Evolutionary conservation across 2,888 invertebrate species (phyloP), one percentile per base, ranked within the genome.

Genomic region (Dioctria linearis): DNA sequence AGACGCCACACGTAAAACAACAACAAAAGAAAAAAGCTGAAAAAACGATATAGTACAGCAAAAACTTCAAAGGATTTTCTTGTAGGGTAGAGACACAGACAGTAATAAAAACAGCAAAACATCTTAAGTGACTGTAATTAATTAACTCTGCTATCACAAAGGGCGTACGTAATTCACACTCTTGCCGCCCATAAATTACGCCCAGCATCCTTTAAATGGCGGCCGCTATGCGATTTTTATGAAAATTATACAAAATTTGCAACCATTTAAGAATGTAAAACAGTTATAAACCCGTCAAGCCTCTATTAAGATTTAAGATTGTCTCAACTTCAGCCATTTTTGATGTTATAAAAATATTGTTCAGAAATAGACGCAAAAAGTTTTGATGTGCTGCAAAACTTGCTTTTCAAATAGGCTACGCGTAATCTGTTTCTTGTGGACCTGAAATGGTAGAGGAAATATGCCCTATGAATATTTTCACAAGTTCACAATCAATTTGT

Each of bases 51-150:
- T 11, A n/a, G 67, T 25, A 25, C 25, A 25, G 2, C 25, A 67
- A 75, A 75, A 42, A 43, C 75, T 75, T 75, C 75, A 75, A 75
- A 75, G 75, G 42, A 71, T 59, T 40, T 61, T 25, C 25, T 25
- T 25, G 25, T 25, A 57, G 61, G 40, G 59, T 40, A 40, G 43
- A 61, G 13, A 75, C 43, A 59, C 46, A 61, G 59, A 71, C 25
- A 37, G 39, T 42, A 71, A 75, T 43, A 75, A 43, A 25, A 51
- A 37, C 43, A 59, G 57, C 13, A 42, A 42, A 59, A 37, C 39
- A 71, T 59, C 78, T 78, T 80, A 80, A 81, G 79, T 71, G 61
- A 75, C 51, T 75, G 81, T 73, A 79, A 81, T 81, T 81, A 81
- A 81, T 81, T 78, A 81, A 81, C 69, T 79, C 79, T 66, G 66